A percentile compares a stretch with the other conserved stretches of the same genome.
These are phyloP conservation scores for Yoshiicerus persimilis DNA, from an alignment of 1,140 invertebrate species.

Conservation along the genomic window DNA sequence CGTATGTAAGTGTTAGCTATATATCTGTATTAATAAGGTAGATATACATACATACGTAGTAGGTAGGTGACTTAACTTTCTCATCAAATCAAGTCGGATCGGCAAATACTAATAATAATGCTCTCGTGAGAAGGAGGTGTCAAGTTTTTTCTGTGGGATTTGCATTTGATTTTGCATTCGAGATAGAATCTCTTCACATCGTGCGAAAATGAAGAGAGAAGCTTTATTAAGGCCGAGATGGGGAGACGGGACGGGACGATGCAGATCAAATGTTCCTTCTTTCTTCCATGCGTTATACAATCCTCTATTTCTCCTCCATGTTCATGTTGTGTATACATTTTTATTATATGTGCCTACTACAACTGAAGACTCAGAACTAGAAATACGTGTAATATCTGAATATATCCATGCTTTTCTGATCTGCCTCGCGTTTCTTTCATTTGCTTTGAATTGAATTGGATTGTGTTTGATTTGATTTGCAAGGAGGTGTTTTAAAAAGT, in stretches of 20 bases:
- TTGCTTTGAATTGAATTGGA: background rate
- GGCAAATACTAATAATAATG: conserved; percentile 20
- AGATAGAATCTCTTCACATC: background rate
- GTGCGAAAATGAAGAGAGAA: conserved; percentile 9
- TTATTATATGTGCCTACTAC: background rate
- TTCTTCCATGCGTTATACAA: background rate
- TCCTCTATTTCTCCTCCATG: background rate
- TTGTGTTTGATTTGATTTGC: background rate
- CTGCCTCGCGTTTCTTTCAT: background rate
- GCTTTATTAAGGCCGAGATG: background rate
- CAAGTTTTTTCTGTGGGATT: conserved; percentile 12
- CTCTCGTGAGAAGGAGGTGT: conserved; percentile 18
- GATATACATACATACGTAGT: background rate
- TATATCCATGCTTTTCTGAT: background rate
- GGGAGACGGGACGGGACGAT: background rate
- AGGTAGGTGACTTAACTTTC: background rate
- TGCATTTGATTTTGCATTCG: conserved; percentile 12
- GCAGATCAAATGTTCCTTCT: background rate
- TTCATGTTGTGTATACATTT: background rate
- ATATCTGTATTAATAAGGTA: background rate
- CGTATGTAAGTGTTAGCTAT: background rate
- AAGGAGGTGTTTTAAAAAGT: background rate
- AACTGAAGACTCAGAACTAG: background rate
- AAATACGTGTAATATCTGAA: background rate
- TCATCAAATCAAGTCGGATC: conserved; percentile 16